These are phyloP conservation scores for Lytechinus variegatus DNA, from an alignment of 35 echinoderm and acorn worm genomes.

Conservation along the genomic window DNA sequence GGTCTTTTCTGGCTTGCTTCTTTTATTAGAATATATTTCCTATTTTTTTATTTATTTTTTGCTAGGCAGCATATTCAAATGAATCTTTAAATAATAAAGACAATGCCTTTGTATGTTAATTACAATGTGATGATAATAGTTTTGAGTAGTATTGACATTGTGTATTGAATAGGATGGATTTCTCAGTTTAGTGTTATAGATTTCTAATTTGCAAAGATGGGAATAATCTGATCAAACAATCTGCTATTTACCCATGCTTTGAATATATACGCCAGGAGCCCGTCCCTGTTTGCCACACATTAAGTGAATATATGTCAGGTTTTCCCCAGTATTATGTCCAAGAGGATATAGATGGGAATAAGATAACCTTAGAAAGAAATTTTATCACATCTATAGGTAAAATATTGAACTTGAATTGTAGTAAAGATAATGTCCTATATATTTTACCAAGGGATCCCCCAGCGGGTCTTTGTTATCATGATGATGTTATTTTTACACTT, in stretches of 20 bases:
- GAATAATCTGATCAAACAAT: neutral
- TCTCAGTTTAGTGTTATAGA: no score
- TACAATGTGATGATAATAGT: neutral
- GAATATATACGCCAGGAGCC: neutral
- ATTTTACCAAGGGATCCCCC: no score
- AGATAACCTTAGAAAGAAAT: neutral
- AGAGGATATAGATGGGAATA: neutral
- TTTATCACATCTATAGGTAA: no score
- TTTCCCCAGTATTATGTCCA: neutral
- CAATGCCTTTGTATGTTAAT: neutral
- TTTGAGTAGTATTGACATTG: neutral
- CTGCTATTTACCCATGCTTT: neutral
- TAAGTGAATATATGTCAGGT: neutral
- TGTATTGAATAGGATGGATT: neutral
- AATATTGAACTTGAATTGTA: no score
- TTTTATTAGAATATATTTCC: neutral
- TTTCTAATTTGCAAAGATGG: neutral
- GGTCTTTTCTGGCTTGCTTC: neutral
- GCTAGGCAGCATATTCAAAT: no score
- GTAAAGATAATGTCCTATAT: no score
- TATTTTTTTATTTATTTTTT: no score
- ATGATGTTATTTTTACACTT: no score
- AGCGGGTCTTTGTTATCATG: no score
- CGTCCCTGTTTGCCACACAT: neutral
- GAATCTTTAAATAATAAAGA: neutral